Percentiles rank a stretch among this genome's conserved stretches.
phyloP scores from a whole-genome alignment of 2,888 invertebrate species.

The Lathronympha strigana region DNA sequence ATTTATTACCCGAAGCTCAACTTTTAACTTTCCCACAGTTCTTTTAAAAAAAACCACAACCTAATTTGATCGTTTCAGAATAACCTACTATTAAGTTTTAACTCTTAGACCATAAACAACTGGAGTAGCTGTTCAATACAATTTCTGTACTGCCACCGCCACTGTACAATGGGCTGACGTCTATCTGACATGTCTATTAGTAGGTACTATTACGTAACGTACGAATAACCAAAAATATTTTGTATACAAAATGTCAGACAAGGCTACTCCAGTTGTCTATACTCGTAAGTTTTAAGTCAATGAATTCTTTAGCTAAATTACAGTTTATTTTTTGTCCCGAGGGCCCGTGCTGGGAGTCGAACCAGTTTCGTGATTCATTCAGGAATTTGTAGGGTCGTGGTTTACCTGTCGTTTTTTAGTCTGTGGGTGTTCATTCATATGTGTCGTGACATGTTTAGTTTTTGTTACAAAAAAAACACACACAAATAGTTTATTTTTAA shows the following conservation, averaged over 20 bases:
- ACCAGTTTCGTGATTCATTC: constrained; percentile 44
- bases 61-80: constrained; percentile 32
- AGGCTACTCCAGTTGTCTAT: too few relatives aligned
- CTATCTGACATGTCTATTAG: too few relatives aligned
- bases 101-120: too few relatives aligned
- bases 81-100: constrained; percentile 38
- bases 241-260: too few relatives aligned
- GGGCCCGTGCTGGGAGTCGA: constrained; percentile 10
- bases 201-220: too few relatives aligned
- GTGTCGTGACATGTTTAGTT: constrained; percentile 28
- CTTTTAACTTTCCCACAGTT: constrained; percentile 38
- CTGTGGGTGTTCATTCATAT: constrained; percentile 33
- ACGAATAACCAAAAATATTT: too few relatives aligned
- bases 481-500: neutral
- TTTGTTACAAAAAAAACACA: constrained; percentile 11
- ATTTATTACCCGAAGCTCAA: constrained; percentile 33
- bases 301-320: constrained; percentile 38
- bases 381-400: constrained; percentile 38
- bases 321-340: constrained; percentile 24
- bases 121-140: too few relatives aligned
- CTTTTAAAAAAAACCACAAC: constrained; percentile 33
- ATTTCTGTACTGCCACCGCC: too few relatives aligned
- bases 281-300: constrained; percentile 43
- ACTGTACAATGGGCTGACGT: too few relatives aligned
- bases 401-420: constrained; percentile 29